Evolutionary conservation across 2,113 vertebrate species (phyloP).

Genomic region (Barnardius zonarius): DNA sequence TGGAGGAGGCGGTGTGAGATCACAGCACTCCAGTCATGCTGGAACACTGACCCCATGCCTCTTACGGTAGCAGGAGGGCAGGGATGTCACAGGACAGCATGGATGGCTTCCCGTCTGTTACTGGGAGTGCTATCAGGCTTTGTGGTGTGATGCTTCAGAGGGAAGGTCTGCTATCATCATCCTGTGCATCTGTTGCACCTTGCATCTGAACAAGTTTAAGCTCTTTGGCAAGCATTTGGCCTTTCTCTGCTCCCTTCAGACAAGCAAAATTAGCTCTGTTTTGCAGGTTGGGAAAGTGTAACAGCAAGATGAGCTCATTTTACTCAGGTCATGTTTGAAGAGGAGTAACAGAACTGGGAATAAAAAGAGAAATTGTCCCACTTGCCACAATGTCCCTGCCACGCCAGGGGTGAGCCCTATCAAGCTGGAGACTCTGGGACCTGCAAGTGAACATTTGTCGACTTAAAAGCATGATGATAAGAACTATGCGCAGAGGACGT

Average conservation of each 20-base stretch:
- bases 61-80: neutral
- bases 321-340: neutral
- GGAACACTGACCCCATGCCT: neutral
- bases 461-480: rapidly evolving
- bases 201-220: neutral
- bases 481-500: rapidly evolving
- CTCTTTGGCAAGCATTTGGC: neutral
- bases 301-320: neutral
- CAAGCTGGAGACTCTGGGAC: neutral
- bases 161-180: neutral
- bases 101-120: neutral
- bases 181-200: neutral
- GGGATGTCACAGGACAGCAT: neutral
- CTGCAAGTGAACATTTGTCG: neutral
- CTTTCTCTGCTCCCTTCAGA: neutral
- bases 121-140: neutral
- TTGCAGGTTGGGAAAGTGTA: neutral
- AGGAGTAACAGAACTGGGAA: neutral
- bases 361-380: neutral
- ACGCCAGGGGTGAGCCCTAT: rapidly evolving
- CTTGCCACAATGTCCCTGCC: neutral
- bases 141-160: rapidly evolving
- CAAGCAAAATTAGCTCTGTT: neutral
- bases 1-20: neutral
- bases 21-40: rapidly evolving